phyloP scores from a whole-genome alignment of 2,113 vertebrate species.

The Platysternon megacephalum region DNA sequence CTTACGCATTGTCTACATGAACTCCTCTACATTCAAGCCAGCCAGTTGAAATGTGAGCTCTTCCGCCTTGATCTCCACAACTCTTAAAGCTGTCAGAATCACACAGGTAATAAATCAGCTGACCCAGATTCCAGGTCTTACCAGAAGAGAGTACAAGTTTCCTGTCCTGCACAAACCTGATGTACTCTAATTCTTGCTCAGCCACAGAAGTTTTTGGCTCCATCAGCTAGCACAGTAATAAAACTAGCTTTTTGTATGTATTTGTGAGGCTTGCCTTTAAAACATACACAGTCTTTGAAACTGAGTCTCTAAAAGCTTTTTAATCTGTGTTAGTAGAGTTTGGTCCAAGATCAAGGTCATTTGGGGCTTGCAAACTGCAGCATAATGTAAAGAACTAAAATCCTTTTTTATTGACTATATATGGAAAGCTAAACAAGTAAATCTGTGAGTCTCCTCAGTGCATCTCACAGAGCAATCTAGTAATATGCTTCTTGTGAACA shows the following conservation, averaged over 20 bases:
- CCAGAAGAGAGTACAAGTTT: background rate
- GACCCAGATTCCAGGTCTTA: background rate
- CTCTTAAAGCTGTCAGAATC: background rate
- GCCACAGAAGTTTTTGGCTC: background rate
- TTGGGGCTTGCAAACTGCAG: accelerated
- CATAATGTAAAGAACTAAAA: background rate
- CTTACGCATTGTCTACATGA: accelerated
- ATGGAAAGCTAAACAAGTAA: accelerated
- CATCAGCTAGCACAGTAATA: background rate
- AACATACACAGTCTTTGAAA: background rate
- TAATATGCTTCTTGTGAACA: accelerated
- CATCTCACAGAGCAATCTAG: accelerated
- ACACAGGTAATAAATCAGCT: background rate
- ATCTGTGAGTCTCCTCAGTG: accelerated
- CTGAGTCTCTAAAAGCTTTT: background rate
- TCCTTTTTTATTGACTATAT: accelerated
- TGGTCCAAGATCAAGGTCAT: accelerated
- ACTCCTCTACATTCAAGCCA: background rate
- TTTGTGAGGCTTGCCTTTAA: accelerated
- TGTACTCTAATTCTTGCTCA: background rate
- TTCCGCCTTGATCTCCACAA: background rate
- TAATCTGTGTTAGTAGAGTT: accelerated
- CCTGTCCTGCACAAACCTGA: background rate
- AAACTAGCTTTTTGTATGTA: accelerated
- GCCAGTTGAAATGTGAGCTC: background rate